Base-by-base conservation (phyloP, 2,113 vertebrate species). In the Beaufortia kweichowensis region DNA sequence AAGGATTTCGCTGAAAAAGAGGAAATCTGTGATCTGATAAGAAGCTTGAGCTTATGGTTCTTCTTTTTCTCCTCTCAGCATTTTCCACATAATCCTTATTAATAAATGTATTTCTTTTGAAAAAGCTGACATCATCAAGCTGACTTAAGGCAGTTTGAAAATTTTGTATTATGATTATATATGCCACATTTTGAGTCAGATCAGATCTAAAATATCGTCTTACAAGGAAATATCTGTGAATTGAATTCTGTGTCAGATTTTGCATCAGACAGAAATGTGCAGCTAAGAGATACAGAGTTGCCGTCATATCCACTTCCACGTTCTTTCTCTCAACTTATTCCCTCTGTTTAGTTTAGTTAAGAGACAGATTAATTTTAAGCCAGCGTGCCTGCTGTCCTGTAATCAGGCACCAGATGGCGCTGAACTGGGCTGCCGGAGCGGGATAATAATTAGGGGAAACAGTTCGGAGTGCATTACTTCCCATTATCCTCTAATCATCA, bases 401-500 rank as follows among this genome's bases (percentile, higher is more conserved):
- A 86, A 89, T 89, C 87, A 88, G 86, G 88, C 92, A 92, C 90
- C 92, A 93, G 92, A 92, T 92, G 91, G 92, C 91, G 90, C 91
- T 90, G 89, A 91, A 87, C 86, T 31, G 67, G 84, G 81, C 79
- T 53, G 85, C 77, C 89, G 89, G 79, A 89, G 89, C 88, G 87
- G 89, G 64, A 88, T 89, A 85, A 91, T 88, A 92, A 92, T 92
- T 87, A 79, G 71, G 24, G 29, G 87, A 90, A 90, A 91, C 90
- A 90, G 90, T 91, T 92, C 87, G 90, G 89, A 85, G 85, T 53
- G 88, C 88, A 91, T 92, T 91, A 91, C 89, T 90, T 88, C 83
- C 91, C 87, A 88, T 91, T 92, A 94, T 94, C 93, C 93, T 88
- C 91, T 94, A 95, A 96, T 95, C 92, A 92, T 90, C 81, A 71